Evolutionary conservation across 2,888 invertebrate species (phyloP).

Genomic region (Onchidella celtica): DNA sequence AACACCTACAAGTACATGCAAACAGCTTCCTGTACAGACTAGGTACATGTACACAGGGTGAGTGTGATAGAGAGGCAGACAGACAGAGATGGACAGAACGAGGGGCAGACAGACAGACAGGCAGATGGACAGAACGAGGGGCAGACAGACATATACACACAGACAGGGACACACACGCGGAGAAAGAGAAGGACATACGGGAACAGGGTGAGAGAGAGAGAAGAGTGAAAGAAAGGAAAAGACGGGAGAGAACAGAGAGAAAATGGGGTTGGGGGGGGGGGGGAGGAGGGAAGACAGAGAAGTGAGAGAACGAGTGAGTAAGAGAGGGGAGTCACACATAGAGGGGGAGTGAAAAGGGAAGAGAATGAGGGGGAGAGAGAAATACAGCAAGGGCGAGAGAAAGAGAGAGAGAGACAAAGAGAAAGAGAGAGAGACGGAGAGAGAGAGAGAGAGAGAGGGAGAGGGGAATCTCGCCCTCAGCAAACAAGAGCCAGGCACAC

Average conservation of each 20-base stretch:
- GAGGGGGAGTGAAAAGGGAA: background rate
- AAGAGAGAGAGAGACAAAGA: background rate
- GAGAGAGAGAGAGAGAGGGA: background rate
- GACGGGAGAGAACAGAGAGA: background rate
- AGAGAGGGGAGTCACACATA: background rate
- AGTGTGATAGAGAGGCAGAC: constrained; percentile 2
- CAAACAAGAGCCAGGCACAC: background rate
- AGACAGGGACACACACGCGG: too few species aligned
- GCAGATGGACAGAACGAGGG: too few species aligned
- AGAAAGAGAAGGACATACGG: too few species aligned
- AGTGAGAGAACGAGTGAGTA: constrained; percentile 1
- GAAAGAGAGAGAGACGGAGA: background rate
- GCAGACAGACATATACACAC: too few species aligned
- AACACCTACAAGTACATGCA: too few species aligned
- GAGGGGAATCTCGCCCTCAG: background rate
- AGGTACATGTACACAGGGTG: too few species aligned
- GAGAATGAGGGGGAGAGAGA: background rate
- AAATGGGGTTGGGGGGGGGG: background rate
- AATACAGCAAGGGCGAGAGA: background rate
- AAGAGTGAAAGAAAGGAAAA: background rate
- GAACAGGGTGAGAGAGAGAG: background rate
- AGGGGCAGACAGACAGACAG: too few species aligned
- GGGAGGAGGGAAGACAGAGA: background rate
- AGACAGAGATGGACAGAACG: constrained; percentile 15
- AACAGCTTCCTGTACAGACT: too few species aligned